These are phyloP conservation scores for Subacronicta megacephala DNA, from an alignment of 2,888 invertebrate species.

Conservation along the genomic window DNA sequence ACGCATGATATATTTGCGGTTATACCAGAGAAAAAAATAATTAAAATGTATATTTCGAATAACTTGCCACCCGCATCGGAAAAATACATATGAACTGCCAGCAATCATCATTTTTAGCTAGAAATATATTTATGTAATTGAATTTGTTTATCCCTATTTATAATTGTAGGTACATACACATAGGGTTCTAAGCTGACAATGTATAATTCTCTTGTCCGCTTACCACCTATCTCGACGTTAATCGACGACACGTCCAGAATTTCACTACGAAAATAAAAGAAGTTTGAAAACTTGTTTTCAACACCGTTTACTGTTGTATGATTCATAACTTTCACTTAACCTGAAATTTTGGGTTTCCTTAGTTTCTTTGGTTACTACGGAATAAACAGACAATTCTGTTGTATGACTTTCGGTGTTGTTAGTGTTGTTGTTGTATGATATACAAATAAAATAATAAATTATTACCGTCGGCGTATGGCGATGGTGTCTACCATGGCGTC, in stretches of 20 bases:
- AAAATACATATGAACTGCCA: too few species aligned
- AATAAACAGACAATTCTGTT: too few species aligned
- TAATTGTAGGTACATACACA: too few species aligned
- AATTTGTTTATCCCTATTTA: neutral
- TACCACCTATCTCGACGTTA: neutral
- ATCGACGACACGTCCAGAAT: constrained; percentile 18
- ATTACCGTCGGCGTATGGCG: too few species aligned
- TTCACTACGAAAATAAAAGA: constrained; percentile 19
- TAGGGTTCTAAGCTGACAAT: neutral
- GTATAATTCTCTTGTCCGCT: constrained; percentile 5
- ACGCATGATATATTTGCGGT: too few species aligned
- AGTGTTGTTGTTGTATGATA: too few species aligned
- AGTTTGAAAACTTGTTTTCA: constrained; percentile 19
- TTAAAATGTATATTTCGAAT: too few species aligned
- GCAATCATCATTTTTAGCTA: neutral
- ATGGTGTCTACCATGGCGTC: too few species aligned
- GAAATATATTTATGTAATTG: neutral
- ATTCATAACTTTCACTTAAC: constrained; percentile 23
- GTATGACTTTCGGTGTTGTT: too few species aligned
- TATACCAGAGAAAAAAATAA: too few species aligned
- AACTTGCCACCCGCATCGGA: too few species aligned
- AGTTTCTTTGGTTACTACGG: constrained; percentile 2
- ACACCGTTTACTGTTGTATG: constrained; percentile 19
- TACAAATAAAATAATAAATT: too few species aligned
- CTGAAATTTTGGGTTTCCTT: constrained; percentile 13